Conservation (phyloP, 2,797 vertebrate genomes). For the Anabacerthia variegaticeps region DNA sequence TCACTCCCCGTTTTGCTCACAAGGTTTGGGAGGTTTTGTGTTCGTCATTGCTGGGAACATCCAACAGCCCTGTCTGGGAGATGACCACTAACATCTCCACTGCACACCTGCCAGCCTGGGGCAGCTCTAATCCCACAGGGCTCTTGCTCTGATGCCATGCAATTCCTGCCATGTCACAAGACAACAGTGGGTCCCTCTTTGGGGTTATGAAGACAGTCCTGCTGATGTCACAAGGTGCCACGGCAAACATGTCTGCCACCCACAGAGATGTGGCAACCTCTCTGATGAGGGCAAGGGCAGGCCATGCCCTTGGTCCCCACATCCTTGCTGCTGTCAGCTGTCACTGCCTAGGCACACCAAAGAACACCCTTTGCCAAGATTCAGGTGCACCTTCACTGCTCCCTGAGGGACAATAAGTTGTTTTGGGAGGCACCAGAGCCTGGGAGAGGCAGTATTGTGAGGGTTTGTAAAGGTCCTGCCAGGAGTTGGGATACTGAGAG, state of each 20-base stretch:
- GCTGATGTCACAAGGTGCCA: rapidly evolving
- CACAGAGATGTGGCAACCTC: neutral
- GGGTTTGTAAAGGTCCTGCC: neutral
- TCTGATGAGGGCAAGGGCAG: neutral
- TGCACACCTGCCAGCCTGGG: rapidly evolving
- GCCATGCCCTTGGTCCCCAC: neutral
- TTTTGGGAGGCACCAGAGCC: neutral
- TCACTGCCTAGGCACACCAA: neutral
- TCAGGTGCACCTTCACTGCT: neutral
- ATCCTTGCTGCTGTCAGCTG: neutral
- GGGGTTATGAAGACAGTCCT: neutral
- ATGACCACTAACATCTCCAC: rapidly evolving
- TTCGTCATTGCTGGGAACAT: neutral
- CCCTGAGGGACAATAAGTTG: no score
- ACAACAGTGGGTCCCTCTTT: rapidly evolving
- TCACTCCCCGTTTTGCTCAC: neutral
- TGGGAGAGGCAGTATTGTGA: neutral
- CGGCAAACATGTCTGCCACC: neutral
- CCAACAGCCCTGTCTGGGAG: neutral
- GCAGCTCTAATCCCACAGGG: rapidly evolving
- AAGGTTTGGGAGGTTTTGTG: rapidly evolving
- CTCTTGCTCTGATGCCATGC: neutral
- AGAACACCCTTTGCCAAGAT: neutral
- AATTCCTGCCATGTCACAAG: neutral
- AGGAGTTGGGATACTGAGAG: neutral